These are phyloP conservation scores for Sceloporus tristichus DNA, from an alignment of 2,113 vertebrate species.

Conservation along the genomic window DNA sequence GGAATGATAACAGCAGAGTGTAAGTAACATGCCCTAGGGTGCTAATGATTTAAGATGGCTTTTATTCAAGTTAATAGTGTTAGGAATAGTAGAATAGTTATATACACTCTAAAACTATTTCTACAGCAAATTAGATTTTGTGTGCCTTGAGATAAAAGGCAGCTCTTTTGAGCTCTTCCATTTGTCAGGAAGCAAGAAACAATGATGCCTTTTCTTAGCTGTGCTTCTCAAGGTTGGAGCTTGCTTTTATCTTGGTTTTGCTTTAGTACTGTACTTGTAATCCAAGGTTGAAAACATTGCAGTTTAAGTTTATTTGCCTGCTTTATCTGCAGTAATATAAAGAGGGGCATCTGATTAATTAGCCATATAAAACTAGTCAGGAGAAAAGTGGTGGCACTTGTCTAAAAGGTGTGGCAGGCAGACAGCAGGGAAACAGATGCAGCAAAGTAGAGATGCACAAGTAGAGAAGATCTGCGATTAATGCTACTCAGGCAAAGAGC, in stretches of 20 bases:
- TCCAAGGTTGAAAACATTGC: not conserved
- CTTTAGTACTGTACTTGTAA: not conserved
- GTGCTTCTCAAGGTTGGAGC: not conserved
- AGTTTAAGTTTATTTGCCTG: not conserved
- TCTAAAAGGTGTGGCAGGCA: not conserved
- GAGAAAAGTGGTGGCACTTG: not conserved
- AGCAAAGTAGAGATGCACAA: not conserved
- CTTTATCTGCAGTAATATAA: not conserved
- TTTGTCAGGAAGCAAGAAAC: not conserved
- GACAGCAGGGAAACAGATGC: not conserved
- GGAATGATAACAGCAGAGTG: not conserved
- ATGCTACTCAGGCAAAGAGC: not conserved
- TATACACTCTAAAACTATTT: not conserved
- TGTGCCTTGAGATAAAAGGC: not conserved
- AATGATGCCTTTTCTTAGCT: not conserved
- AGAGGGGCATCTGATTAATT: not conserved
- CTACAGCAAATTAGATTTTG: slow-evolving; percentile 3
- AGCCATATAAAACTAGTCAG: not conserved
- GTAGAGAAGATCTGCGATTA: not conserved
- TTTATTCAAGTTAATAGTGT: not conserved
- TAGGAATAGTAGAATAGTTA: not conserved
- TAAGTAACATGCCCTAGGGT: not conserved
- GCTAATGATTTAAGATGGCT: not conserved
- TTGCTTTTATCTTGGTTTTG: not conserved
- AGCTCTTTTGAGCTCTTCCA: not conserved